Conservation (phyloP, 2,888 invertebrate species). For the Hipparchia sbordonii region DNA sequence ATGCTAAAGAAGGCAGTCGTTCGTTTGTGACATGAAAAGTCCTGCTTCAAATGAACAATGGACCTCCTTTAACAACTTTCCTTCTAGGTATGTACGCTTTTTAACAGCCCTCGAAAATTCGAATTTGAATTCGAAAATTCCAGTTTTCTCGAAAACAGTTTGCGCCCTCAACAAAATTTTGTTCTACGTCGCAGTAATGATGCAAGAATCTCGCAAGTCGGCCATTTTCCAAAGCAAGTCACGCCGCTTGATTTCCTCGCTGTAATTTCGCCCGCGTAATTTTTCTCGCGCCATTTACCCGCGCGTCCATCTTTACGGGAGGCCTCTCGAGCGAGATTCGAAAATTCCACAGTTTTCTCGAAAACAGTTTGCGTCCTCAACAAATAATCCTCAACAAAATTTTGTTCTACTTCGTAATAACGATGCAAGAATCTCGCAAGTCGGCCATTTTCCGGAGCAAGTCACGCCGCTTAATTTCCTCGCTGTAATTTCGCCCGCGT, state of each 20-base stretch:
- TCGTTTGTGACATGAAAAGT: too few species aligned
- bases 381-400: background rate
- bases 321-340: conserved; percentile 59
- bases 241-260: conserved; percentile 57
- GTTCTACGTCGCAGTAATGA: conserved; percentile 38
- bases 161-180: background rate
- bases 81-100: too few species aligned
- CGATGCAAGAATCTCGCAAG: conserved; percentile 38
- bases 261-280: conserved; percentile 54
- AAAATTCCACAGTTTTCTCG: background rate
- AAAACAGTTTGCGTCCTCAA: background rate
- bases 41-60: too few species aligned
- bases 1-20: too few species aligned
- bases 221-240: conserved; percentile 33
- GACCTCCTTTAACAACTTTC: too few species aligned
- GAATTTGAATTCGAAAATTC: too few species aligned
- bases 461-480: conserved; percentile 56
- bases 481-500: conserved; percentile 51
- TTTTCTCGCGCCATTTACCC: conserved; percentile 78
- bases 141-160: background rate
- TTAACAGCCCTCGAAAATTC: too few species aligned
- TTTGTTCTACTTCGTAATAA: conserved; percentile 35
- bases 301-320: conserved; percentile 70
- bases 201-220: conserved; percentile 37
- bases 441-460: conserved; percentile 32